Conservation (phyloP, 2,888 invertebrate genomes). For the Drosophila borborema region DNA sequence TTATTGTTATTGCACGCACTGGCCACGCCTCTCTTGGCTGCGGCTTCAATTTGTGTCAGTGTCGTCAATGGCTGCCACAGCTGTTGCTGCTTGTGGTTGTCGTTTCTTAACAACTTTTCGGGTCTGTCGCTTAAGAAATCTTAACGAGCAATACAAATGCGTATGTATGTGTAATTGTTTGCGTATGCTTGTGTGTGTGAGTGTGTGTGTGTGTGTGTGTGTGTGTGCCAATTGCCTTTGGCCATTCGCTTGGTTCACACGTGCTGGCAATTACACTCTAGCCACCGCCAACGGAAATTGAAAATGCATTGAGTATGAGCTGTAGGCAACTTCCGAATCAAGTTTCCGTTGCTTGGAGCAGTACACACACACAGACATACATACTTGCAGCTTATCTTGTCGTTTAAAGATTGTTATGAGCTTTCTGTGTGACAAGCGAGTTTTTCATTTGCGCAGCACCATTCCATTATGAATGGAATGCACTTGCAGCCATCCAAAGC, state of each 20-base stretch:
- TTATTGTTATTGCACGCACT: conserved; percentile 52
- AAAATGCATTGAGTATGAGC: conserved; percentile 58
- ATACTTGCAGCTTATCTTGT: background rate
- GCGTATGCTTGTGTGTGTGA: background rate
- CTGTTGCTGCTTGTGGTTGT: conserved; percentile 12
- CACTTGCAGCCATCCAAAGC: background rate
- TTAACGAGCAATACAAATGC: conserved; percentile 36
- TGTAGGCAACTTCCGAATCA: conserved; percentile 51
- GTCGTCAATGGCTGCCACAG: conserved; percentile 36
- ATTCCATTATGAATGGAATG: conserved; percentile 33
- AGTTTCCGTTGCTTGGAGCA: conserved; percentile 49
- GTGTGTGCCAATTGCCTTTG: background rate
- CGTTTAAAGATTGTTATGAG: conserved; percentile 12
- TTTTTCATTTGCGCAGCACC: conserved; percentile 49
- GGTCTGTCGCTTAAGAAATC: conserved; percentile 31
- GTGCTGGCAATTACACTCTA: conserved; percentile 60
- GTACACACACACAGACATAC: conserved; percentile 7
- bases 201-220: background rate
- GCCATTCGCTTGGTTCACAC: conserved; percentile 33
- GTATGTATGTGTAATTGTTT: background rate
- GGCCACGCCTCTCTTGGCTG: conserved; percentile 10
- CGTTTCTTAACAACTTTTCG: conserved; percentile 21
- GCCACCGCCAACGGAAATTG: conserved; percentile 60
- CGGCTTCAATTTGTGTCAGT: conserved; percentile 60
- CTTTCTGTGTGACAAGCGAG: conserved; percentile 33